Evolutionary conservation across 92 coral and sea anemone species (phyloP).

Genomic region (Nematostella vectensis): DNA sequence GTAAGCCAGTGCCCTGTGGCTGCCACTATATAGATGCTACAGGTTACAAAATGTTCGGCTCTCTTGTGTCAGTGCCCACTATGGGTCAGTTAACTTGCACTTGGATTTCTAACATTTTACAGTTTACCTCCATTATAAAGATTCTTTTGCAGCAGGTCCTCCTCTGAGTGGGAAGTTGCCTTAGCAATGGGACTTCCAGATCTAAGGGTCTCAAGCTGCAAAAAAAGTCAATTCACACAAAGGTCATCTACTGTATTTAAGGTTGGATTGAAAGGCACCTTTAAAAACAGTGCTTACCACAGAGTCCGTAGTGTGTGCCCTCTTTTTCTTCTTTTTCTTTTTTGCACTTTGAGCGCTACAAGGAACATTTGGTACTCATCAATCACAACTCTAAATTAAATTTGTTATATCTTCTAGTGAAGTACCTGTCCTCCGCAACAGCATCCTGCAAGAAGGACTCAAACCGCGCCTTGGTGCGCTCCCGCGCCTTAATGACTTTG

Average conservation of each 20-base stretch:
- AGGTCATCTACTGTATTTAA: too few relatives aligned
- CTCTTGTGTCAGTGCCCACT: too few relatives aligned
- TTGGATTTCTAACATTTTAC: too few relatives aligned
- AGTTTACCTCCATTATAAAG: conserved; percentile 94
- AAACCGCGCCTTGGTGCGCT: conserved; percentile 71
- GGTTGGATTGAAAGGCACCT: too few relatives aligned
- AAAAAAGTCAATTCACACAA: background rate
- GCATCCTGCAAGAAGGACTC: conserved; percentile 83
- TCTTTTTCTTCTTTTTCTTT: conserved; percentile 72
- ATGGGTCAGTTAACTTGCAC: too few relatives aligned
- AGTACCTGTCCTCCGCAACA: conserved; percentile 61
- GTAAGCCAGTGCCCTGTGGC: too few relatives aligned
- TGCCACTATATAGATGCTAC: too few relatives aligned
- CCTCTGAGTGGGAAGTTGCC: conserved; percentile 70
- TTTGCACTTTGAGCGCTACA: background rate
- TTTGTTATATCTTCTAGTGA: too few relatives aligned
- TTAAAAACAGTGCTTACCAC: too few relatives aligned
- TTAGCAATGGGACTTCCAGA: conserved; percentile 81
- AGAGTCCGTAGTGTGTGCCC: conserved; percentile 71
- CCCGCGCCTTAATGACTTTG: conserved; percentile 56
- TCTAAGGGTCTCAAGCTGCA: conserved; percentile 66
- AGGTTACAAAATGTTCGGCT: too few relatives aligned
- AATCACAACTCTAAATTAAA: too few relatives aligned
- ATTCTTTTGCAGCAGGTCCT: conserved; percentile 74
- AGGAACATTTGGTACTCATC: background rate